Conservation (phyloP, 1,140 invertebrate genomes). For the Onthophagus taurus region DNA sequence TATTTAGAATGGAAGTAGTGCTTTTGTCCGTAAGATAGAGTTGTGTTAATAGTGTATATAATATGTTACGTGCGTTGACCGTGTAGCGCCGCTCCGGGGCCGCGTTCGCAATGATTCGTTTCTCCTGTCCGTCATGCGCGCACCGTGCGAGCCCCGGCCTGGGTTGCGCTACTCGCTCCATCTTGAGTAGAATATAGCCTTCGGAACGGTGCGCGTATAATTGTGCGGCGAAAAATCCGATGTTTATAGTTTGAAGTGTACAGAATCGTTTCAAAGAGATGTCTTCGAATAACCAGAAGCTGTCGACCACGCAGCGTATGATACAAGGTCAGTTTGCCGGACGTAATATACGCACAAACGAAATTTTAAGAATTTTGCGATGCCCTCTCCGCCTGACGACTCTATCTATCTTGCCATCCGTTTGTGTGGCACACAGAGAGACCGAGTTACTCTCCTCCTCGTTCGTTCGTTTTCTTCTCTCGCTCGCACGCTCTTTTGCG, state of each 20-base stretch:
- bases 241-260: slow-evolving; percentile 40
- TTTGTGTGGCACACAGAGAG: too few species aligned
- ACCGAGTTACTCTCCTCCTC: too few species aligned
- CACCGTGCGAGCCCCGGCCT: slow-evolving; percentile 33
- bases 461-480: slow-evolving; percentile 10
- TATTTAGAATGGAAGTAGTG: too few species aligned
- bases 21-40: too few species aligned
- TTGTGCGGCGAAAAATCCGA: slow-evolving; percentile 37
- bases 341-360: slow-evolving; percentile 11
- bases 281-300: slow-evolving; percentile 40
- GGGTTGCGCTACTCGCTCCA: slow-evolving; percentile 38
- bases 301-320: slow-evolving; percentile 39
- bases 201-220: slow-evolving; percentile 36
- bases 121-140: slow-evolving; percentile 15
- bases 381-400: too few species aligned
- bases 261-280: slow-evolving; percentile 36
- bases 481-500: slow-evolving; percentile 22
- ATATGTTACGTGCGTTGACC: background rate
- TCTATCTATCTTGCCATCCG: too few species aligned
- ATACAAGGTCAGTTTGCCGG: slow-evolving; percentile 37
- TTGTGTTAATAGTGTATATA: background rate
- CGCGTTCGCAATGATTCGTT: slow-evolving; percentile 7
- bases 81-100: background rate
- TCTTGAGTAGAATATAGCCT: slow-evolving; percentile 41
- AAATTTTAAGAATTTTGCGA: slow-evolving; percentile 4